These are phyloP conservation scores for Trididemnum miniatum DNA, from an alignment of 23 tunicate genomes.

Conservation along the genomic window DNA sequence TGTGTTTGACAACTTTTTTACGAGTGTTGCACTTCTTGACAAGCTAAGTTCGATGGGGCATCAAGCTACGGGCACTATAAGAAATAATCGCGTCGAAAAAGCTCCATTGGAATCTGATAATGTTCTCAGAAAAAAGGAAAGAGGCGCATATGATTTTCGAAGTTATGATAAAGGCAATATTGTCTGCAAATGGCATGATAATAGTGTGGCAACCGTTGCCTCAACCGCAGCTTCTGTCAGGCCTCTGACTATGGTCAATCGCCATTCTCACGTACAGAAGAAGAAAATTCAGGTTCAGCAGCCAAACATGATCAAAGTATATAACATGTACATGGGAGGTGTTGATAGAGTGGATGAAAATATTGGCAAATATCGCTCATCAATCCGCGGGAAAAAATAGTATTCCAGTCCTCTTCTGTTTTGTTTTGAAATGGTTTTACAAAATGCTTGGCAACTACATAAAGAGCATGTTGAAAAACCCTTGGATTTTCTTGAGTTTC, in stretches of 20 bases:
- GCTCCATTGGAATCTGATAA: not conserved
- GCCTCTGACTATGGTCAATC: not conserved
- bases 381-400: not conserved
- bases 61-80: slow-evolving; percentile 9
- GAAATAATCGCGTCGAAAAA: slow-evolving; percentile 14
- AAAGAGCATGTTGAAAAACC: no score
- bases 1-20: slow-evolving; percentile 29
- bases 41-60: not conserved
- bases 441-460: no score
- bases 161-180: not conserved
- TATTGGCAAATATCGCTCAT: not conserved
- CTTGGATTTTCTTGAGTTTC: not conserved
- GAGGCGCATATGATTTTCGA: slow-evolving; percentile 21
- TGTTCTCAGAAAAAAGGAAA: not conserved
- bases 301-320: slow-evolving; percentile 11
- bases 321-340: not conserved
- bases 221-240: slow-evolving; percentile 8
- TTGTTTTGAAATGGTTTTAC: not conserved
- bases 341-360: slow-evolving; percentile 27
- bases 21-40: slow-evolving; percentile 3
- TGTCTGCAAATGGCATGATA: slow-evolving; percentile 14
- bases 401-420: not conserved
- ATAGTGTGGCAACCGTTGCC: slow-evolving; percentile 11
- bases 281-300: slow-evolving; percentile 1
- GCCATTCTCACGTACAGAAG: slow-evolving; percentile 4